Conservation (phyloP, 2,113 vertebrate species). For the Monopterus albus region DNA sequence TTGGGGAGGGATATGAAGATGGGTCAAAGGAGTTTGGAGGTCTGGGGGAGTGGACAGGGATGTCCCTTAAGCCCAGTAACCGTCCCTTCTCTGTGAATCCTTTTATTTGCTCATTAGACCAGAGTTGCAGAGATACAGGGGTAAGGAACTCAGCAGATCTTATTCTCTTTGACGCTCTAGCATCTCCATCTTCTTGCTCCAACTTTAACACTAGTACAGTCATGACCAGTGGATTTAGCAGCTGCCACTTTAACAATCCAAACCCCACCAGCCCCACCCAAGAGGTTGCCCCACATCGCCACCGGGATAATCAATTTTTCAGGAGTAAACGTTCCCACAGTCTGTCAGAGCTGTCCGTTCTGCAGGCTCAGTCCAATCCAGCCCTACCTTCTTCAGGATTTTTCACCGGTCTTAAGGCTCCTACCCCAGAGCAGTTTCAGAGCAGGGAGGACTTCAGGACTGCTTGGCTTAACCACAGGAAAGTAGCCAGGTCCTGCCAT, state of each 20-base stretch:
- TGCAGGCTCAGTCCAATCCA: conserved; percentile 88
- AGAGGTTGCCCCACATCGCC: conserved; percentile 70
- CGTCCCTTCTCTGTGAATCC: conserved; percentile 90
- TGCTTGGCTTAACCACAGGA: conserved; percentile 95
- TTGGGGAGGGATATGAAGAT: conserved; percentile 88
- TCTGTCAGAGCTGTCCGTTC: conserved; percentile 92
- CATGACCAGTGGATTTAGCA: conserved; percentile 79
- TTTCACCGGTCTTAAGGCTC: conserved; percentile 90
- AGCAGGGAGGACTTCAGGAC: conserved; percentile 95
- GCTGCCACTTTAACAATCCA: conserved; percentile 78
- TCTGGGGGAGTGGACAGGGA: conserved; percentile 86
- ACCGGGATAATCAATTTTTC: conserved; percentile 91
- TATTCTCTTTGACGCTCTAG: conserved; percentile 85
- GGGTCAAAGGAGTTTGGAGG: conserved; percentile 87
- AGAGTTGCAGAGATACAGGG: conserved; percentile 67
- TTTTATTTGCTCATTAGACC: conserved; percentile 77
- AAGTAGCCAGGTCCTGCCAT: conserved; percentile 94
- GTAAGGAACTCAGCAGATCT: conserved; percentile 82
- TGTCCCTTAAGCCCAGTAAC: conserved; percentile 78
- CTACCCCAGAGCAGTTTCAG: conserved; percentile 94
- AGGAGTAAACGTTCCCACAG: conserved; percentile 96
- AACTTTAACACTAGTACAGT: conserved; percentile 50
- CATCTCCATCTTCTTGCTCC: conserved; percentile 63
- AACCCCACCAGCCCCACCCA: conserved; percentile 67
- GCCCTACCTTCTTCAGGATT: conserved; percentile 79